Evolutionary conservation across 2,888 invertebrate genomes (phyloP).

Genomic region (Falcaria lacertinaria): DNA sequence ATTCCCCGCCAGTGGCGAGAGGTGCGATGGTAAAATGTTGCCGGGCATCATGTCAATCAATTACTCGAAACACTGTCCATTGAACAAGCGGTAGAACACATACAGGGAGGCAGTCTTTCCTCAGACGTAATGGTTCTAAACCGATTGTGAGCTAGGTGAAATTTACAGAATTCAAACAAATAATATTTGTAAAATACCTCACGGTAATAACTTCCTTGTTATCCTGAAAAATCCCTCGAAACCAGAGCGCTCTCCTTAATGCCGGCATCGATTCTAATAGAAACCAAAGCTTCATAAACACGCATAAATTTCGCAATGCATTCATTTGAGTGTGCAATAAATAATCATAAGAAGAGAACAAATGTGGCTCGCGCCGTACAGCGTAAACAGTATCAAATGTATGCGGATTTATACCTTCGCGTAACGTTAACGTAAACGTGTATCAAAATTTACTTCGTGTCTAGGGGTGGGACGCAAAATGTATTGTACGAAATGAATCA

Average conservation of each 20-base stretch:
- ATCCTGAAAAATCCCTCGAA: background rate
- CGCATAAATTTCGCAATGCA: slow-evolving; percentile 13
- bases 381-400: slow-evolving; percentile 39
- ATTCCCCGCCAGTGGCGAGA: too few species aligned
- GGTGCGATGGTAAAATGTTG: too few species aligned
- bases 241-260: background rate
- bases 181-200: too few species aligned
- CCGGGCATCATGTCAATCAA: too few species aligned
- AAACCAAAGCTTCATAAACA: slow-evolving; percentile 5
- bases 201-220: background rate
- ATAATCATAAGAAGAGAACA: slow-evolving; percentile 35
- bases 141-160: too few species aligned
- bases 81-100: too few species aligned
- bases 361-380: slow-evolving; percentile 26
- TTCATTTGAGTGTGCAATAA: slow-evolving; percentile 30
- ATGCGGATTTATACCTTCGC: slow-evolving; percentile 37
- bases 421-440: slow-evolving; percentile 30
- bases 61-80: too few species aligned
- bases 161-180: too few species aligned
- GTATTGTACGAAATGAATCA: too few species aligned
- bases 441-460: slow-evolving; percentile 1
- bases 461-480: background rate
- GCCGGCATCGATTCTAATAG: slow-evolving; percentile 2
- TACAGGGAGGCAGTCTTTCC: too few species aligned
- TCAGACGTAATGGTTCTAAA: too few species aligned